Evolutionary conservation across 2,113 vertebrate genomes (phyloP), one percentile per base, ranked within the genome.

Genomic region (Cheirogaleus medius): DNA sequence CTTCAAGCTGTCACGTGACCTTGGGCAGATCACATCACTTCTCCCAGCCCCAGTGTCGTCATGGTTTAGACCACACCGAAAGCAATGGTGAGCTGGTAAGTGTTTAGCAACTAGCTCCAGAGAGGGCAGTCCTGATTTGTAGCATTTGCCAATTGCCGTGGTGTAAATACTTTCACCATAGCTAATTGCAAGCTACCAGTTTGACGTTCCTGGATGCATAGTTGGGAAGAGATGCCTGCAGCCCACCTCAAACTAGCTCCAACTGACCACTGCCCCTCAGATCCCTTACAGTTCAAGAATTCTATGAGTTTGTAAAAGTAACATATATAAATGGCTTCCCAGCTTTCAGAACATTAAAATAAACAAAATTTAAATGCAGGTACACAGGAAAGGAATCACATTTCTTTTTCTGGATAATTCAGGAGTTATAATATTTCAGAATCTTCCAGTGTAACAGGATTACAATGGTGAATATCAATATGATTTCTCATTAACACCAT

Each of bases 291-390:
- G 34, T 27, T 74, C 20, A 44, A 47, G 42, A 90, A 88, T 77
- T n/a, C 15, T 42, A n/a, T 21, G 52, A 44, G 15, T 73, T 63
- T 81, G 66, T 54, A 15, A 56, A 27, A 9, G 14, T 23, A 52
- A 74, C 69, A 34, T 23, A 47, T 10, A 34, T 2, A 78, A 76
- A 29, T 2, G 27, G 42, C 58, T 91, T 14, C 10, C 25, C 21
- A 15, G 49, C 66, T 85, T 76, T 91, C 77, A 68, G 32, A 92
- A 64, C n/a, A 85, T 68, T 78, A 60, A 90, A 37, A 37, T 63
- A 27, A 88, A 27, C n/a, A 39, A 76, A 82, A 89, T 49, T 8
- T 69, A 66, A 81, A 60, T 20, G 49, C 8, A 29, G 20, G 21
- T 34, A 37, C 32, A 39, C 8, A 60, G 91, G 10, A 66, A 88